Evolutionary conservation across 2,888 invertebrate species (phyloP).

Genomic region (Luffia ferchaultella): DNA sequence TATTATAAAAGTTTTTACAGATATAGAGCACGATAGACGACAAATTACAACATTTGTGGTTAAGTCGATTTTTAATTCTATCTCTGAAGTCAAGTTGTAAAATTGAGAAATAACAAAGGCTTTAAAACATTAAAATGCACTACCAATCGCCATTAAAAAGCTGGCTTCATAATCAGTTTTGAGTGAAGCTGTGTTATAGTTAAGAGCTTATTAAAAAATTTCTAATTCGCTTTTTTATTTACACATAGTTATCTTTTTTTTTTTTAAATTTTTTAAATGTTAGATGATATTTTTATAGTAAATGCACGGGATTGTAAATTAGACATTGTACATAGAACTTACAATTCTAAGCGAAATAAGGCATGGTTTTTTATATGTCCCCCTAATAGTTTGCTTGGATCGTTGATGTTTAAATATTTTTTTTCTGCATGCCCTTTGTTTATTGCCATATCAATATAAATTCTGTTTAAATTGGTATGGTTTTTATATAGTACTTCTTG

Average conservation of each 20-base stretch:
- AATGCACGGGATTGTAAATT: neutral
- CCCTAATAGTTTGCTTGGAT: neutral
- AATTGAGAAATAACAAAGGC: constrained; percentile 51
- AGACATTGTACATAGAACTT: neutral
- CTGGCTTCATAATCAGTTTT: constrained; percentile 36
- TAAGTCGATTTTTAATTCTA: too few relatives aligned
- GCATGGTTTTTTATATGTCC: constrained; percentile 1
- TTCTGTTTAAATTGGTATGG: neutral
- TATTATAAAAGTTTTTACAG: too few relatives aligned
- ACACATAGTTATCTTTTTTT: neutral
- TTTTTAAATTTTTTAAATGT: neutral
- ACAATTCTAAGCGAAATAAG: neutral
- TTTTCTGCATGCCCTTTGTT: constrained; percentile 16
- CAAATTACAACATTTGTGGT: too few relatives aligned
- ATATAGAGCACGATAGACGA: too few relatives aligned
- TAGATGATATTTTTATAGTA: neutral
- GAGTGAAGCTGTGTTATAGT: constrained; percentile 51
- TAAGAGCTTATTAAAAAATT: constrained; percentile 33
- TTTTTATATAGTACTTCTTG: too few relatives aligned
- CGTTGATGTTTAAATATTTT: constrained; percentile 8
- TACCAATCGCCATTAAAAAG: constrained; percentile 36
- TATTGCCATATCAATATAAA: neutral
- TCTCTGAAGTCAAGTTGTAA: constrained; percentile 62
- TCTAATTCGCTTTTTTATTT: neutral
- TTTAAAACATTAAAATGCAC: constrained; percentile 38